Base-by-base conservation (phyloP, 2,888 invertebrate species). In the Nephrotoma guestfalica region DNA sequence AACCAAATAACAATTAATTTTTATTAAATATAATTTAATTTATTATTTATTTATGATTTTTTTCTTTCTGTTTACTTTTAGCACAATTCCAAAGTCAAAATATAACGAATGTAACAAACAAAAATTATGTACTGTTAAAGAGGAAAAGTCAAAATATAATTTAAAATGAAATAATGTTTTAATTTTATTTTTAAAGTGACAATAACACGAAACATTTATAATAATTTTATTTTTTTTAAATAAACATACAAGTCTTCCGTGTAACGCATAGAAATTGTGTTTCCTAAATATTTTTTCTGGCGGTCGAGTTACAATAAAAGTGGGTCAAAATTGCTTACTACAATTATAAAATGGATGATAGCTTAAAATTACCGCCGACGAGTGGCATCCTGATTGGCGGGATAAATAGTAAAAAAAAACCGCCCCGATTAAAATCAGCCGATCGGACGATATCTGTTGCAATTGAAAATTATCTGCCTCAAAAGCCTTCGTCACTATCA, bases 391-490 rank as follows among this genome's bases (percentile, higher is more conserved):
- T 71, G 11, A 71, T 71, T 71, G 71, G 71, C 7, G 84, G 84
- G 41, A 85, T 85, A 43, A 85, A 43, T 85, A 30, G 42, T 45
- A 85, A 85, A 85, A 85, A 85, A 11, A 85, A 85, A 43, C 85
- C 85, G 18, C 91, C 91, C 89, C 92, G 92, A 90, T 89, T 92
- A 88, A 91, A 90, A 89, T 89, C 91, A 87, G 90, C 91, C 87
- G 91, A 91, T 88, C 91, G 91, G 47, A 91, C 91, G n/a, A 89
- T 91, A 41, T 92, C 91, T 57, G 90, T 92, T 90, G 91, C 92
- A 87, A 91, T 92, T 87, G 91, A 92, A 86, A 91, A 92, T 86
- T 92, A 92, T 89, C 90, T 90, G 83, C 91, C 91, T 87, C 87
- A 86, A 47, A 88, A 88, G 87, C 87, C 87, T 86, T 89, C 89